A percentile compares a stretch with the other conserved stretches of the same genome.
Conservation (phyloP, 53 echinoderm and acorn worm genomes). For the Paelopatides confundens region DNA sequence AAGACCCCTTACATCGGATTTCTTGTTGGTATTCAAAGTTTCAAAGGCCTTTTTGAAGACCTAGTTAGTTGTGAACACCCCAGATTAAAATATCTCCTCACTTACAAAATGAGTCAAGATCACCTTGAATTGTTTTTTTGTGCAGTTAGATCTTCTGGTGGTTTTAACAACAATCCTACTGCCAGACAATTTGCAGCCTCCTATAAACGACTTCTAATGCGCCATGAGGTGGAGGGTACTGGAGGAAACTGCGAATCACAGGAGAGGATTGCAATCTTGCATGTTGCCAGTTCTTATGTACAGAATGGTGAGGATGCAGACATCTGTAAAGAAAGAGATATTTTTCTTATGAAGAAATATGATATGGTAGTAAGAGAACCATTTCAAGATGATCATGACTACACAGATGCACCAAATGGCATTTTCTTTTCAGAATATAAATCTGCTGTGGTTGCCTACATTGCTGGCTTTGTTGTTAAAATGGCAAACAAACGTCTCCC, state of each 20-base stretch:
- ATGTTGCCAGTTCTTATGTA: constrained; percentile 21
- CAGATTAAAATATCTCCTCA: constrained; percentile 59
- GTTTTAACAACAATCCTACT: constrained; percentile 72
- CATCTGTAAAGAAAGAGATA: background rate
- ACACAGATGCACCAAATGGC: constrained; percentile 12
- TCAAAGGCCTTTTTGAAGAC: constrained; percentile 2
- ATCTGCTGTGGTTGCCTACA: no score
- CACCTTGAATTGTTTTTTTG: constrained; percentile 71
- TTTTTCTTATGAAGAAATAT: constrained; percentile 36
- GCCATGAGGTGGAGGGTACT: constrained; percentile 46
- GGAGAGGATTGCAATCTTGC: constrained; percentile 51
- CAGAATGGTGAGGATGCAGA: background rate
- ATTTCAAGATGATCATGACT: constrained; percentile 52
- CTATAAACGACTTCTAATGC: constrained; percentile 58
- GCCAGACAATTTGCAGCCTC: constrained; percentile 50
- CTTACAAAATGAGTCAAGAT: constrained; percentile 67
- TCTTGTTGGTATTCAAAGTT: constrained; percentile 42
- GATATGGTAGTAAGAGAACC: constrained; percentile 24
- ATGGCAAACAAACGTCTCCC: no score
- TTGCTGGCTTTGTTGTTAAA: no score
- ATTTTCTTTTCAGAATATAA: no score
- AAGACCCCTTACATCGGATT: constrained; percentile 57
- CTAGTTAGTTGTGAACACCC: background rate
- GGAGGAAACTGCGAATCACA: constrained; percentile 61
- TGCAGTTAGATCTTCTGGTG: constrained; percentile 46